Conservation (phyloP, 1,140 invertebrate species). For the Ceratitis capitata region DNA sequence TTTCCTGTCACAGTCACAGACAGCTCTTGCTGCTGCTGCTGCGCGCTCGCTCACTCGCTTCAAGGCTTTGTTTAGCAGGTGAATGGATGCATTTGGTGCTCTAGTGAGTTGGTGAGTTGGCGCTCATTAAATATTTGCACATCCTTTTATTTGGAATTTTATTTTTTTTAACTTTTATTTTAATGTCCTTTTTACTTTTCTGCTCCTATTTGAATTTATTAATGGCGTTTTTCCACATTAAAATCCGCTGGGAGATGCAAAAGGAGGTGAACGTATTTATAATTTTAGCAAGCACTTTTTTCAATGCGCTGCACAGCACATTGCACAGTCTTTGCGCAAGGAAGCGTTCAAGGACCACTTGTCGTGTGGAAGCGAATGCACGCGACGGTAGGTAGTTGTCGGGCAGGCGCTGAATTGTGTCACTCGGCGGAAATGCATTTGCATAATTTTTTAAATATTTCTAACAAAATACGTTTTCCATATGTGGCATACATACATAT, state of each 20-base stretch:
- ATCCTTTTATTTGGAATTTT: background rate
- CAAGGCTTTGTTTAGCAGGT: background rate
- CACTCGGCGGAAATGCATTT: background rate
- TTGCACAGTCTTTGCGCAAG: background rate
- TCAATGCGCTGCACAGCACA: no score
- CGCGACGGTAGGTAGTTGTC: no score
- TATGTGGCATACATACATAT: no score
- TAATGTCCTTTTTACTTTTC: background rate
- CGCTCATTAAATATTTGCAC: background rate
- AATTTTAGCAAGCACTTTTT: background rate
- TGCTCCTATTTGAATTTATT: background rate
- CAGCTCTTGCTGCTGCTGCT: no score
- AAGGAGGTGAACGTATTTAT: background rate
- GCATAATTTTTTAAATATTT: background rate
- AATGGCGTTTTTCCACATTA: background rate
- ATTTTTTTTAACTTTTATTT: background rate
- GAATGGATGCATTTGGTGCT: background rate
- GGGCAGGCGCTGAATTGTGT: background rate
- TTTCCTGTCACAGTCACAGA: background rate
- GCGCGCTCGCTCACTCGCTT: background rate
- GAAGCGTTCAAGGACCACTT: background rate
- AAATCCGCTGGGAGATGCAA: background rate
- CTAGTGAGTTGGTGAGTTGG: background rate
- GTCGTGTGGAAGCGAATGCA: background rate
- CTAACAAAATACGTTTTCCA: no score